Base-by-base conservation (phyloP, 2,113 vertebrate genomes). In the Bagarius yarrelli region DNA sequence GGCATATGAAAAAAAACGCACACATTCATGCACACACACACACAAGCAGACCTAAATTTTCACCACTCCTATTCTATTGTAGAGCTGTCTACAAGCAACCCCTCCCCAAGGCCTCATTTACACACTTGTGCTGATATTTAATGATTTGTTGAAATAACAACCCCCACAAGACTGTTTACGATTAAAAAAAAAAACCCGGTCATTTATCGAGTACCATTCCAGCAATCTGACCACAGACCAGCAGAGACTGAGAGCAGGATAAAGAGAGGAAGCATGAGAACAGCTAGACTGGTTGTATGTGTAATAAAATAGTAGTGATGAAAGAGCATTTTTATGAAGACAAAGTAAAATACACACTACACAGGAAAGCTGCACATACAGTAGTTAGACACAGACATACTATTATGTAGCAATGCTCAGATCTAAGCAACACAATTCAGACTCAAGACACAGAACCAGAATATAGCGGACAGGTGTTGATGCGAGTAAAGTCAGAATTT, bases 61-160 rank as follows among this genome's bases (percentile, higher is more conserved):
- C 84, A 59, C 83, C 76, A 87, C 90, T 90, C 90, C 86, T 88
- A 83, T 81, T 80, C 87, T 80, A 89, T 91, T 92, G 91, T 91
- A 86, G 87, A 88, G 83, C 72, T 77, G 85, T 83, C 85, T 84
- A 83, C 77, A 67, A 63, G 78, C 79, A 91, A 81, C 83, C 79
- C 86, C 83, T 91, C 89, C 89, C 90, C 79, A 8, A 79, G 80
- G 88, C 88, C 87, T 90, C 88, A 91, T 88, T 92, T 89, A 91
- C 76, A 57, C 89, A 84, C 73, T 83, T 85, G 81, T 5, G 8
- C 87, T 85, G 87, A 90, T 84, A 90, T 89, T 90, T 91, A 88
- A 91, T 89, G 85, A 90, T 90, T 89, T 91, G 90, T 92, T 92
- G 93, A 89, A 34, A 79, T 88, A 87, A 88, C 86, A 85, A 32